Evolutionary conservation across 1,140 invertebrate genomes (phyloP).

Genomic region (Eupeodes corollae): DNA sequence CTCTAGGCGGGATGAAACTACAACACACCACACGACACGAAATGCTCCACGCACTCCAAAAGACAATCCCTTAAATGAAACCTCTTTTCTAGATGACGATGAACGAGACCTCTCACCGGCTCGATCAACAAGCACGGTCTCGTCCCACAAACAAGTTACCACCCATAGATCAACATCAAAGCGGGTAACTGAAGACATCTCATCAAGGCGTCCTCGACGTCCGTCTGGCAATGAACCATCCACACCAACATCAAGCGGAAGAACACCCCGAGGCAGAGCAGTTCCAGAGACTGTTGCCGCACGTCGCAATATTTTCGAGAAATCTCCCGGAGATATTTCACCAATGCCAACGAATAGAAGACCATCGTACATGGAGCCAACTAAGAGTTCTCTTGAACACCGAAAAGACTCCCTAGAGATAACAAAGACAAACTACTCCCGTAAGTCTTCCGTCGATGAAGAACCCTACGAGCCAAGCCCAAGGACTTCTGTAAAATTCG

Average conservation of each 20-base stretch:
- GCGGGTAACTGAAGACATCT: too few relatives aligned
- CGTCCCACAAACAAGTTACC: too few relatives aligned
- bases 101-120: too few relatives aligned
- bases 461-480: constrained; percentile 21
- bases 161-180: too few relatives aligned
- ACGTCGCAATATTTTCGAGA: constrained; percentile 26
- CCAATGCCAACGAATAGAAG: constrained; percentile 12
- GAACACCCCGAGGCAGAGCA: background rate
- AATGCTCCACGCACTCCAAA: too few relatives aligned
- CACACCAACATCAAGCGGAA: background rate
- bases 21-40: too few relatives aligned
- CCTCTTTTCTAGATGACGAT: too few relatives aligned
- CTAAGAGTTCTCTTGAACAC: constrained; percentile 32
- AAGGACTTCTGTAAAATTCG: constrained; percentile 46
- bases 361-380: constrained; percentile 37
- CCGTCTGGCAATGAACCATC: background rate
- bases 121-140: too few relatives aligned
- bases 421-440: constrained; percentile 27
- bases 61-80: too few relatives aligned
- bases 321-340: background rate
- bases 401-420: constrained; percentile 31
- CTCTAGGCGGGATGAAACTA: too few relatives aligned
- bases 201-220: too few relatives aligned
- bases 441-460: constrained; percentile 25
- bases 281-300: constrained; percentile 16